Percentiles rank a stretch among this genome's conserved stretches.
phyloP scores from a whole-genome alignment of 2,888 invertebrate species.

The Nebria salina region DNA sequence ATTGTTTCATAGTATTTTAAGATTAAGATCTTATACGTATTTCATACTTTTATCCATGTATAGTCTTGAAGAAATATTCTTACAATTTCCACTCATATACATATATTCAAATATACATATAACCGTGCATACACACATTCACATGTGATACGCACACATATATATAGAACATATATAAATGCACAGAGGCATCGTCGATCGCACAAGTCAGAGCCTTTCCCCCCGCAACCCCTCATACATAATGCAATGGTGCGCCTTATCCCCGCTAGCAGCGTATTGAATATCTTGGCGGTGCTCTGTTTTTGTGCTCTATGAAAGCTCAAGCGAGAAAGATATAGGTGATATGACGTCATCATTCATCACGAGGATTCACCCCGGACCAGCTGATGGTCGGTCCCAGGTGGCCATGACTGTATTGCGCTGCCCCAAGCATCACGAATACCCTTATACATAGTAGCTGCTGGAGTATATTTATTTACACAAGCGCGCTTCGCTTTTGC shows the following conservation, averaged over 20 bases:
- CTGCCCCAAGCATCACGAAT: conserved; percentile 9
- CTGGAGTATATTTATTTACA: background rate
- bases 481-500: background rate
- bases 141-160: background rate
- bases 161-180: background rate
- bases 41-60: background rate
- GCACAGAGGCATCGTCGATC: no score
- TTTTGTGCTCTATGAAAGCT: conserved; percentile 8
- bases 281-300: conserved; percentile 24
- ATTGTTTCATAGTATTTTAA: background rate
- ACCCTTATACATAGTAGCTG: background rate
- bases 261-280: conserved; percentile 41
- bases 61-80: conserved; percentile 11
- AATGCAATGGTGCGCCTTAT: conserved; percentile 40
- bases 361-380: conserved; percentile 47
- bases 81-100: background rate
- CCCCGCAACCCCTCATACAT: conserved; percentile 33
- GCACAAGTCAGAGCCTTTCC: background rate
- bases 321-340: conserved; percentile 10
- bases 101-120: background rate
- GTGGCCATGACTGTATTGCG: conserved; percentile 46
- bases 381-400: conserved; percentile 54
- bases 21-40: background rate
- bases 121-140: background rate
- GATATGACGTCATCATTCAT: conserved; percentile 46